Percentiles rank a stretch among this genome's conserved stretches.
These are phyloP conservation scores for Bruchidius siliquastri DNA, from an alignment of 2,888 invertebrate species.

Conservation along the genomic window DNA sequence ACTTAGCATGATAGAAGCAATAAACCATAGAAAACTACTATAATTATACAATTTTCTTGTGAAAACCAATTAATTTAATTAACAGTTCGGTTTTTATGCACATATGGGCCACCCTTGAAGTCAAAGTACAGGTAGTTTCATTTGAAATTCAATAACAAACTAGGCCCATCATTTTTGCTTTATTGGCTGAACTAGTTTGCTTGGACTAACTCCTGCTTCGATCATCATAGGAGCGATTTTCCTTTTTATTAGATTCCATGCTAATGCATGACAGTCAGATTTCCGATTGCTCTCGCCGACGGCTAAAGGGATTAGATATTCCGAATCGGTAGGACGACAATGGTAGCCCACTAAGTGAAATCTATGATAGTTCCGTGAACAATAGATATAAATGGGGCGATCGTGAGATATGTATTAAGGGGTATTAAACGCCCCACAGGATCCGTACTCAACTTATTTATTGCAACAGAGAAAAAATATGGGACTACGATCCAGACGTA, in stretches of 20 bases:
- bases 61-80: too few relatives aligned
- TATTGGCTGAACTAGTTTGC: too few relatives aligned
- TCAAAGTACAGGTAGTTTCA: too few relatives aligned
- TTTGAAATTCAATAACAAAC: too few relatives aligned
- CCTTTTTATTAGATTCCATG: background rate
- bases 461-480: background rate
- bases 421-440: background rate
- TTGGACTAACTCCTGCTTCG: background rate
- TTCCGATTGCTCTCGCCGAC: background rate
- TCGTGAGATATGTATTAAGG: conserved; percentile 2
- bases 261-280: background rate
- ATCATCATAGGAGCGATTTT: background rate
- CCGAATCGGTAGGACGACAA: conserved; percentile 3
- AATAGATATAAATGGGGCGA: conserved; percentile 1
- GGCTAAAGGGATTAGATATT: conserved; percentile 1
- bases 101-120: too few relatives aligned
- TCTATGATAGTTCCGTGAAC: conserved; percentile 6
- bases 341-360: conserved; percentile 3
- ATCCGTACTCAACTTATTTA: background rate
- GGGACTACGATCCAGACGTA: background rate
- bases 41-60: too few relatives aligned
- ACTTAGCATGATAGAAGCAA: too few relatives aligned
- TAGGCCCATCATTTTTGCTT: too few relatives aligned
- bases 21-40: too few relatives aligned
- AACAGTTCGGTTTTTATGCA: too few relatives aligned